Conservation (phyloP, 2,888 invertebrate species). For the Elysia crispata region DNA sequence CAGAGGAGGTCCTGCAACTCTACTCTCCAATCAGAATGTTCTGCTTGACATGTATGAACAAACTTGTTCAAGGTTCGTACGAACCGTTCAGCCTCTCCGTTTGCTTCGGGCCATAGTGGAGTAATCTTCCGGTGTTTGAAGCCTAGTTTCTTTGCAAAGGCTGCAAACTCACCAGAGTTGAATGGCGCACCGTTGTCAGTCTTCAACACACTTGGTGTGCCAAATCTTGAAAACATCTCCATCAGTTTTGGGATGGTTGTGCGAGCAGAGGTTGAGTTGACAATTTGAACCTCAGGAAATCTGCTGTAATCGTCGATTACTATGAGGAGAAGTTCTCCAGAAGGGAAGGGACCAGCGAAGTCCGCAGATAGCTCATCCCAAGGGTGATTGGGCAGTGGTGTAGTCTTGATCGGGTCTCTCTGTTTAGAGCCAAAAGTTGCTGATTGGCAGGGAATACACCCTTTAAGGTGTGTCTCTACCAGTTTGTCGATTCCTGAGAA, state of each 20-base stretch:
- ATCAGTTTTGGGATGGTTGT: slow-evolving; percentile 51
- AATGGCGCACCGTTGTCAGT: slow-evolving; percentile 39
- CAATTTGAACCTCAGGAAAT: slow-evolving; percentile 54
- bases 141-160: not conserved
- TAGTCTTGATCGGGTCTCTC: slow-evolving; percentile 28
- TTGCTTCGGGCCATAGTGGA: slow-evolving; percentile 9
- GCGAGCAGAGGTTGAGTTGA: slow-evolving; percentile 46
- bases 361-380: slow-evolving; percentile 41
- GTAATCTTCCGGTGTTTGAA: slow-evolving; percentile 26
- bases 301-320: slow-evolving; percentile 55
- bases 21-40: not conserved
- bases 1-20: not conserved
- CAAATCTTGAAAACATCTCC: slow-evolving; percentile 49
- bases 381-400: slow-evolving; percentile 20
- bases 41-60: not conserved
- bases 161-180: not conserved
- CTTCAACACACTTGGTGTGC: slow-evolving; percentile 53
- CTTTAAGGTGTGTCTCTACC: slow-evolving; percentile 50
- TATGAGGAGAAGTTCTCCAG: slow-evolving; percentile 52
- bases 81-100: slow-evolving; percentile 51
- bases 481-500: slow-evolving; percentile 57
- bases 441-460: slow-evolving; percentile 55
- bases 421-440: slow-evolving; percentile 33
- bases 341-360: slow-evolving; percentile 44
- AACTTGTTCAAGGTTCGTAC: slow-evolving; percentile 52